phyloP scores from a whole-genome alignment of 2,888 invertebrate species.

The Coelinius sp. region DNA sequence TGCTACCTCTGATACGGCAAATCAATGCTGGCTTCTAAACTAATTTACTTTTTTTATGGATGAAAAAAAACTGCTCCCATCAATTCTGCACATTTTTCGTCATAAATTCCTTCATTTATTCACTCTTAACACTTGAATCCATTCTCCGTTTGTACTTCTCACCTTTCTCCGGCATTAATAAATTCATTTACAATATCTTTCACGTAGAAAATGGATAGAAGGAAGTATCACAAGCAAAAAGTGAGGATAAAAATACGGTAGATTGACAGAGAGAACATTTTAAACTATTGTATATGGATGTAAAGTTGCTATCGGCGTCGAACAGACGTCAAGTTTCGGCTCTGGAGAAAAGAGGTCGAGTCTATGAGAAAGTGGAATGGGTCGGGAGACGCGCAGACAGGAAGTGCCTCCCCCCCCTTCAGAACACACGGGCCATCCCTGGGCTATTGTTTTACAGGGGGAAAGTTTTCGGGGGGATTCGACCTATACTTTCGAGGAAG shows the following conservation, averaged over 20 bases:
- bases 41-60: not conserved
- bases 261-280: conserved; percentile 17
- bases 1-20: conserved; percentile 17
- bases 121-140: too few species aligned
- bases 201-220: not conserved
- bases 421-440: not conserved
- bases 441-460: conserved; percentile 11
- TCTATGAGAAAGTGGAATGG: conserved; percentile 11
- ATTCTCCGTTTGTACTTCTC: too few species aligned
- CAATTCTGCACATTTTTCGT: not conserved
- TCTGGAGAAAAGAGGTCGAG: conserved; percentile 3
- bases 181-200: not conserved
- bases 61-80: not conserved
- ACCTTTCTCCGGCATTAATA: not conserved
- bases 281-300: conserved; percentile 29
- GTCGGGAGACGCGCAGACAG: conserved; percentile 1
- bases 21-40: not conserved
- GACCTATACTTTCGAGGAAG: not conserved
- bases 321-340: conserved; percentile 9
- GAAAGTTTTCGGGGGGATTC: conserved; percentile 5
- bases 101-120: not conserved
- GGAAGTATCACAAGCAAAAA: not conserved
- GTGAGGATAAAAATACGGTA: conserved; percentile 12
- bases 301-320: conserved; percentile 35
- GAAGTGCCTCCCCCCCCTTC: not conserved